A percentile compares a stretch with the other conserved stretches of the same genome.
phyloP scores from a whole-genome alignment of 2,797 vertebrate species.

The Cirrhinus molitorella region DNA sequence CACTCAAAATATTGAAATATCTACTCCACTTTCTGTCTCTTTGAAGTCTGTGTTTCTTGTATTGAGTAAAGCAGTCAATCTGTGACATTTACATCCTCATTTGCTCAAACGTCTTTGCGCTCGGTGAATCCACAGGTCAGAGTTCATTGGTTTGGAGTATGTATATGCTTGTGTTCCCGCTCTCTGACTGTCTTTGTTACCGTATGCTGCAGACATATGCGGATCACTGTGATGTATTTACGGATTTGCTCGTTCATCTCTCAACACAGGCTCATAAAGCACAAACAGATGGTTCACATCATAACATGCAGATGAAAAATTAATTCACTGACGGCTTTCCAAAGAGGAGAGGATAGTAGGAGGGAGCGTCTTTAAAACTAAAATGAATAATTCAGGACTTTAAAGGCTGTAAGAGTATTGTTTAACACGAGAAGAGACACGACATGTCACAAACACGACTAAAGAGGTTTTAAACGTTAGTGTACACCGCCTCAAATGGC shows the following conservation, averaged over 20 bases:
- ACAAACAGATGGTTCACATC: constrained; percentile 57
- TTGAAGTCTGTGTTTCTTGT: not conserved
- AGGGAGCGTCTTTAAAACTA: constrained; percentile 49
- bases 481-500: not conserved
- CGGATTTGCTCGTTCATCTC: constrained; percentile 22
- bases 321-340: constrained; percentile 45
- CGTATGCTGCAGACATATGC: not conserved
- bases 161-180: not conserved
- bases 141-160: not conserved
- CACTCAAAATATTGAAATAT: not conserved
- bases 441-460: not conserved
- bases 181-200: not conserved
- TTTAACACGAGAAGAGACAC: constrained; percentile 19
- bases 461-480: not conserved
- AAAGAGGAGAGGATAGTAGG: constrained; percentile 23
- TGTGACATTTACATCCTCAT: not conserved
- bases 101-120: not conserved
- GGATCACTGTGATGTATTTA: constrained; percentile 38
- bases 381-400: constrained; percentile 58
- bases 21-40: not conserved
- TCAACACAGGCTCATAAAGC: constrained; percentile 29
- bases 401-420: not conserved
- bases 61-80: not conserved
- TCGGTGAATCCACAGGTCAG: not conserved
- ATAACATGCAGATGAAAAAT: constrained; percentile 58